Base-by-base conservation (phyloP, 2,113 vertebrate species). In the Gymnobelideus leadbeateri region DNA sequence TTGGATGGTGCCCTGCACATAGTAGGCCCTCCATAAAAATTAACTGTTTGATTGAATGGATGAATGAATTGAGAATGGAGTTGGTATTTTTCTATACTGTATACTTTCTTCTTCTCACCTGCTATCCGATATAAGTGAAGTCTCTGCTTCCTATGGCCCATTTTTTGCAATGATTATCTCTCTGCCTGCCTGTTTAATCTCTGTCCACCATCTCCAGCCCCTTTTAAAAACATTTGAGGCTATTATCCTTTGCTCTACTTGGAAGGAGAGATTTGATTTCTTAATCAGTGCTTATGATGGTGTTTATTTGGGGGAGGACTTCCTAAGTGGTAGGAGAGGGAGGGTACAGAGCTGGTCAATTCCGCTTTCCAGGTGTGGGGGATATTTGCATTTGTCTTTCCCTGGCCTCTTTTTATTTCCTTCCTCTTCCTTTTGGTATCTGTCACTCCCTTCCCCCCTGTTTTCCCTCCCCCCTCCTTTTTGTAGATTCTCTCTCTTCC, bases 261-360 rank as follows among this genome's bases (percentile, higher is more conserved):
- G 53, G 52, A 93, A 91, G 92, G 91, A 92, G 55, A 89, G 54
- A 25, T 61, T 90, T 89, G 51, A 12, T 90, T 90, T 96, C 91
- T 89, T 26, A 55, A 51, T 25, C 0, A 8, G 31, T 89, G 84
- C 90, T 93, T 14, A 52, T 92, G 91, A 77, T 47, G 52, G n/a
- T 53, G 92, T 92, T 94, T 51, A 57, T 61, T 93, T 8, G 19
- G 37, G 94, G n/a, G n/a, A 84, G 19, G 16, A 43, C 68, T 84
- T 84, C 68, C 19, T 84, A 43, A 84, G 19, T 43, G n/a, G 68
- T 84, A 19, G 61, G 37, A 93, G 91, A 50, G 57, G 37, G 11
- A 26, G 49, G 94, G 90, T 46, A 49, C 23, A 50, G 91, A 53
- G 89, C 90, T 55, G 51, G 21, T 37, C 51, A 53, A 77, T 4